Base-by-base conservation (phyloP, 2,797 vertebrate genomes). In the Clarias fuscus region DNA sequence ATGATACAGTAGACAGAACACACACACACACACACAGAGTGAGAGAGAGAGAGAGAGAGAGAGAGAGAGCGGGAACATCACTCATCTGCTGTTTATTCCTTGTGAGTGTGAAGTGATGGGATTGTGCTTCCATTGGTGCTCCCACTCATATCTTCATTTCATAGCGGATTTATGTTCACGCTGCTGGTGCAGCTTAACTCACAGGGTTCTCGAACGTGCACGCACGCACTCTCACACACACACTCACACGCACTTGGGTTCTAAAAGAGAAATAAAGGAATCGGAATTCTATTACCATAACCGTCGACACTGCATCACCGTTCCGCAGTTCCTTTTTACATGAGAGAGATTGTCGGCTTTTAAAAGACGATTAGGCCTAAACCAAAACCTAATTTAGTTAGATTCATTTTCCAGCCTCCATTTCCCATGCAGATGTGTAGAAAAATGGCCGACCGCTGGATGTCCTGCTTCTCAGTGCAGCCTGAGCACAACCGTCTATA, bases 81-180 rank as follows among this genome's bases (percentile, higher is more conserved):
- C 37, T 86, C 53, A 24, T 58, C 40, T 30, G 72, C 18, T 58
- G n/a, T 82, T 77, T 82, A 86, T 84, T 85, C 37, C 82, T 72
- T 43, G 48, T 78, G 37, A 84, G 62, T 48, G 58, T 84, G 58
- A 86, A 89, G 75, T 82, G 75, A 86, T 86, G 64, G 61, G 78
- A 86, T 20, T 11, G 53, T 37, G 33, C 40, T 65, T 84, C 85
- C 33, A 64, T 30, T 30, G 79, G 8, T 37, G 17, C 77, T 73
- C 58, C 68, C 70, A 64, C 48, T 77, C 84, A 85, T 70, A 85
- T 70, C 84, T 70, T 70, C 48, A 85, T 78, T 79, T 67, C 84
- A 40, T 24, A 58, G 20, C 77, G 75, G 77, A 71, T 85, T 80
- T 70, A 72, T 86, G 85, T 65, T 48, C 11, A 43, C 11, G 8